phyloP scores from a whole-genome alignment of 2,797 vertebrate genomes.

The Pangasius mekongensis region DNA sequence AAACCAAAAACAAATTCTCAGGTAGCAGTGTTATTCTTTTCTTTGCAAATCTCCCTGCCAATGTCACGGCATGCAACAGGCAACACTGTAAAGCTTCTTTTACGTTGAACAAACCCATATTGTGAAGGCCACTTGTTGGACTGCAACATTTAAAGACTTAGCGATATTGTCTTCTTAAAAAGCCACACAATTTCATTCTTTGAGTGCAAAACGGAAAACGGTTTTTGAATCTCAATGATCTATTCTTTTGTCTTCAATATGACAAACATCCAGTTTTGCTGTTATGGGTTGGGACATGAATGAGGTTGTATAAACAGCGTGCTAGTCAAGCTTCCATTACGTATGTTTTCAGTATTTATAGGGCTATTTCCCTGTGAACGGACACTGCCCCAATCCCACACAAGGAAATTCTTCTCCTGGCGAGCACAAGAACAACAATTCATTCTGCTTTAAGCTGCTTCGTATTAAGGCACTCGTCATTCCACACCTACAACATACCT shows the following conservation, averaged over 20 bases:
- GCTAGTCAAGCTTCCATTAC: conserved; percentile 32
- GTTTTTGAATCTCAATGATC: not conserved
- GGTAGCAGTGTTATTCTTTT: conserved; percentile 16
- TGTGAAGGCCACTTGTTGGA: conserved; percentile 15
- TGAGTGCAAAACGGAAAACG: conserved; percentile 6
- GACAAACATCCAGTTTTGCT: conserved; percentile 32
- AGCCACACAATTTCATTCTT: conserved; percentile 16
- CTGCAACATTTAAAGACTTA: conserved; percentile 17
- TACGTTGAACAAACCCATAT: not conserved
- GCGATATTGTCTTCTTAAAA: conserved; percentile 10
- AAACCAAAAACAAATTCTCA: conserved; percentile 36
- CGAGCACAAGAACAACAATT: conserved; percentile 70
- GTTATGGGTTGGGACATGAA: conserved; percentile 40
- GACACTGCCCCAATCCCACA: conserved; percentile 50
- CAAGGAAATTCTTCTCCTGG: conserved; percentile 63
- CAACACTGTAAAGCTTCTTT: conserved; percentile 29
- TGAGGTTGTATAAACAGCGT: conserved; percentile 32
- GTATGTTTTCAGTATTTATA: conserved; percentile 30
- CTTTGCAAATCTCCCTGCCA: conserved; percentile 17
- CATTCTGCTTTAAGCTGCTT: conserved; percentile 79
- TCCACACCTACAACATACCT: conserved; percentile 86
- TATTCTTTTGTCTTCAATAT: conserved; percentile 20
- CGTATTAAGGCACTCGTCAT: conserved; percentile 83
- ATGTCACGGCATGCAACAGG: conserved; percentile 25
- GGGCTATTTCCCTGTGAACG: conserved; percentile 24